Percentiles rank a stretch among this genome's conserved stretches.
phyloP scores from a whole-genome alignment of 1,140 invertebrate species.

The Cherax quadricarinatus region DNA sequence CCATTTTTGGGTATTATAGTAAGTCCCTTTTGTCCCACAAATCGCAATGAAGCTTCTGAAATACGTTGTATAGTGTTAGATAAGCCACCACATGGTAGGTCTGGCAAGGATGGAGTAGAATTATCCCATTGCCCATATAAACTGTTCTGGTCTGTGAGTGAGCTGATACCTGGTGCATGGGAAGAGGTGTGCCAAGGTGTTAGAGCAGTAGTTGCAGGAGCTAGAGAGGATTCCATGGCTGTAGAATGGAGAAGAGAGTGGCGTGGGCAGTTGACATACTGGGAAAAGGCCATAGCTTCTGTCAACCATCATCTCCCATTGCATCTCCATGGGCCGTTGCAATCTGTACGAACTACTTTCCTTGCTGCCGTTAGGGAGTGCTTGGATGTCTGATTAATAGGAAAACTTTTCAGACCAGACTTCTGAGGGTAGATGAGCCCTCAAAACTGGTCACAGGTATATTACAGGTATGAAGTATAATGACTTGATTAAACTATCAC shows the following conservation, averaged over 20 bases:
- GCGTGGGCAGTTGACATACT: slow-evolving; percentile 55
- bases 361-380: slow-evolving; percentile 59
- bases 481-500: too few species aligned
- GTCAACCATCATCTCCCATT: slow-evolving; percentile 49
- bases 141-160: slow-evolving; percentile 57
- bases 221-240: slow-evolving; percentile 63
- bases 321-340: slow-evolving; percentile 42
- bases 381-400: slow-evolving; percentile 33
- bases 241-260: slow-evolving; percentile 60
- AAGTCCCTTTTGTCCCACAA: slow-evolving; percentile 78
- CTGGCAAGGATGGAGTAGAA: neutral
- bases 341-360: slow-evolving; percentile 47
- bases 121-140: slow-evolving; percentile 43
- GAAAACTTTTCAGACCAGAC: too few species aligned
- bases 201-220: slow-evolving; percentile 43
- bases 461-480: too few species aligned
- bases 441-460: too few species aligned
- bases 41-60: slow-evolving; percentile 59
- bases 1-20: slow-evolving; percentile 82
- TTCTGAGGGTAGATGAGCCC: too few species aligned
- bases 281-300: slow-evolving; percentile 63
- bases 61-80: slow-evolving; percentile 61
- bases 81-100: slow-evolving; percentile 31
- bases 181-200: slow-evolving; percentile 55
- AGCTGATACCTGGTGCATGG: slow-evolving; percentile 60